A percentile compares a stretch with the other conserved stretches of the same genome.
phyloP scores from a whole-genome alignment of 2,113 vertebrate species.

The Clupea harengus region DNA sequence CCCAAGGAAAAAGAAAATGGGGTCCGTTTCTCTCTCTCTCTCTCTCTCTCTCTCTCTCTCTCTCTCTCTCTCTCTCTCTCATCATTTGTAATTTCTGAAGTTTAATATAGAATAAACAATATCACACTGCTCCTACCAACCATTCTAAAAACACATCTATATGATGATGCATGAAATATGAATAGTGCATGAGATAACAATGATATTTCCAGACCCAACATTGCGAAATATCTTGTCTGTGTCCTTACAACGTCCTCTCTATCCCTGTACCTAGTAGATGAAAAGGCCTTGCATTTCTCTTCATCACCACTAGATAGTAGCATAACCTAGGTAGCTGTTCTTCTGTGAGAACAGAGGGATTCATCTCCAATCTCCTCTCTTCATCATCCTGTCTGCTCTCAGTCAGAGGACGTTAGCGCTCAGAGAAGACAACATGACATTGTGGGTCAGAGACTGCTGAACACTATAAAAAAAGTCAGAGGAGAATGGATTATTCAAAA shows the following conservation, averaged over 20 bases:
- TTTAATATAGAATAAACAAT: no score
- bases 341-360: neutral
- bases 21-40: no score
- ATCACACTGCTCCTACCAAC: no score
- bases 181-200: no score
- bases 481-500: constrained; percentile 12
- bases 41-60: neutral
- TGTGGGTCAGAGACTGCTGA: neutral
- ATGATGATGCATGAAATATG: no score
- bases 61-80: no score
- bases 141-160: no score
- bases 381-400: neutral
- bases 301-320: constrained; percentile 45
- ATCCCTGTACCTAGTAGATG: neutral
- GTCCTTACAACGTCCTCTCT: constrained; percentile 46
- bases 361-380: neutral
- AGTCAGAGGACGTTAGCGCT: neutral
- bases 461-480: neutral
- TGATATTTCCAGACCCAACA: neutral
- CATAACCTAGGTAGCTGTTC: constrained; percentile 30
- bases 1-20: neutral
- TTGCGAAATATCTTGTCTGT: neutral
- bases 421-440: neutral
- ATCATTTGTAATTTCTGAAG: no score
- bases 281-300: neutral